Evolutionary conservation across 2,113 vertebrate genomes (phyloP).

Genomic region (Atherinomorus stipes): DNA sequence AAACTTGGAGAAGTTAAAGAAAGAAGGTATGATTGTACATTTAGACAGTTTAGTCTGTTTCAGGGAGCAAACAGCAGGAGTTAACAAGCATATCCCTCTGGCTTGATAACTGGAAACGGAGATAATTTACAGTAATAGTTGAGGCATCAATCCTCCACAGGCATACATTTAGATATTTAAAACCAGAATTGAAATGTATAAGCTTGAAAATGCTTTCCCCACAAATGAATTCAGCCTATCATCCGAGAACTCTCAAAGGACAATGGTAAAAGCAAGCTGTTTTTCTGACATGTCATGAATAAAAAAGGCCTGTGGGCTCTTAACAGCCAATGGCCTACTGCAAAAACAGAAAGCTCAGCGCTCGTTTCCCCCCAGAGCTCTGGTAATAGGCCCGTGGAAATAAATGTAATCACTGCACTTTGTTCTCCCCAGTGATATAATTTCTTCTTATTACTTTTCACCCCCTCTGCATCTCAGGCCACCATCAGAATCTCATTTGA

Average conservation of each 20-base stretch:
- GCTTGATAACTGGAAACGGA: constrained; percentile 20
- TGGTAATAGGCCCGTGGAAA: constrained; percentile 79
- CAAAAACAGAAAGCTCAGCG: constrained; percentile 70
- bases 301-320: constrained; percentile 58
- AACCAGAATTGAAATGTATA: constrained; percentile 46
- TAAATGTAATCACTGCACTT: constrained; percentile 83
- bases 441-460: constrained; percentile 77
- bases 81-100: constrained; percentile 28
- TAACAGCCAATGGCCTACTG: constrained; percentile 49
- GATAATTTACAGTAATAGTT: constrained; percentile 52
- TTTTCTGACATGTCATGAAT: constrained; percentile 72
- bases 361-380: constrained; percentile 65
- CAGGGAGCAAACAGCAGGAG: constrained; percentile 19
- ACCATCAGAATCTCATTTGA: constrained; percentile 80
- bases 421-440: constrained; percentile 78
- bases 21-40: neutral
- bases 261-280: constrained; percentile 41
- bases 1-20: too few species aligned
- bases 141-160: constrained; percentile 33
- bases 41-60: constrained; percentile 17
- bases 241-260: constrained; percentile 60
- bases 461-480: constrained; percentile 58
- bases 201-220: constrained; percentile 36
- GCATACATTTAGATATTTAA: constrained; percentile 52
- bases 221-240: constrained; percentile 63